Evolutionary conservation across 2,888 invertebrate genomes (phyloP), one percentile per base, ranked within the genome.

Genomic region (Nemotelus nigrinus): DNA sequence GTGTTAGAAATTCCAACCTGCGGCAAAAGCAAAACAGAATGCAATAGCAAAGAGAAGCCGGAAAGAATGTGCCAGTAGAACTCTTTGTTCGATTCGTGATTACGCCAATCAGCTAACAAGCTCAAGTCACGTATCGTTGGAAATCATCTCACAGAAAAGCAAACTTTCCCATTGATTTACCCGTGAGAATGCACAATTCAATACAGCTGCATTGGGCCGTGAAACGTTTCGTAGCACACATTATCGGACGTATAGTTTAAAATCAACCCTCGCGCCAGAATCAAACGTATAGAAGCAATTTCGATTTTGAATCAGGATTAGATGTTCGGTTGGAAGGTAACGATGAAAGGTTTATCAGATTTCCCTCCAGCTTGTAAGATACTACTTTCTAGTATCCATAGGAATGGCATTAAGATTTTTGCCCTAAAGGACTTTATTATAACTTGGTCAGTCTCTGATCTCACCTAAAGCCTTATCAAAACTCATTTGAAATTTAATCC

Each of bases 41-140:
- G 10, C 25, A 57, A 57, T 57, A 57, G 25, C 25, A 25, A 25
- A 25, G 25, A 25, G 25, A 25, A 25, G 25, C 25, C 25, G 25
- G 25, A 25, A 25, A 25, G 60, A 55, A 45, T 53, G 43, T 71
- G 71, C 63, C 74, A 74, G 63, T 48, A 43, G 48, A 74, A 74
- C 60, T 74, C 48, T 60, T 74, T 53, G 67, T 47, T 65, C 25
- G 76, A 53, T 53, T 65, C 53, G 44, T 65, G 76, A 76, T 76
- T 76, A 53, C 65, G 76, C 64, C 76, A 76, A 76, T 76, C 76
- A 76, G n/a, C 65, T 65, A 76, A 65, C 65, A 53, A n/a, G 44
- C 43, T 8, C 45, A 76, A 55, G 55, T 76, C 76, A 76, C 76
- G 76, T 76, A 45, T 39, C 43, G 43, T 8, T 41, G 8, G 25